Evolutionary conservation across 2,113 vertebrate genomes (phyloP).

Genomic region (Chinchilla lanigera): DNA sequence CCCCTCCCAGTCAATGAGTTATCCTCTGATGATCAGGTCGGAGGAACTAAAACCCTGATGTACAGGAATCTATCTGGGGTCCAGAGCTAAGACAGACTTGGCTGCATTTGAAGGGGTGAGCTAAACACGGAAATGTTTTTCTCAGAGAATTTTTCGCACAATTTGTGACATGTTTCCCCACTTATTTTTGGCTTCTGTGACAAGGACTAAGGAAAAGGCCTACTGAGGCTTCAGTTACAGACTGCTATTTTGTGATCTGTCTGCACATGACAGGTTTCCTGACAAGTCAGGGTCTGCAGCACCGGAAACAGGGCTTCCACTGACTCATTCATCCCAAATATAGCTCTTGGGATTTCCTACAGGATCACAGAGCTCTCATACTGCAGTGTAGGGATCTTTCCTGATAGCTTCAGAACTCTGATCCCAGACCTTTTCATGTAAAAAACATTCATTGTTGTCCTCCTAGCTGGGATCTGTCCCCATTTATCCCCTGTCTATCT

Average conservation of each 20-base stretch:
- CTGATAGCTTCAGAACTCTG: background rate
- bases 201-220: background rate
- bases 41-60: constrained; percentile 9
- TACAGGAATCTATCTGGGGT: background rate
- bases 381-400: background rate
- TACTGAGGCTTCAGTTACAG: background rate
- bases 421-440: background rate
- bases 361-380: background rate
- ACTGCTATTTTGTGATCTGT: background rate
- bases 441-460: background rate
- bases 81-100: background rate
- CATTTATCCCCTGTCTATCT: background rate
- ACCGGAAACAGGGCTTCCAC: background rate
- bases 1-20: background rate
- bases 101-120: background rate
- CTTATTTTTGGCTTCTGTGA: constrained; percentile 42
- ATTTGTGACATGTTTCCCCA: background rate
- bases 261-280: constrained; percentile 37
- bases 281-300: background rate
- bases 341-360: constrained; percentile 24
- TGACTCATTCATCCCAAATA: constrained; percentile 59
- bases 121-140: background rate
- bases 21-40: background rate
- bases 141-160: constrained; percentile 8
- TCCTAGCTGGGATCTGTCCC: background rate